These are phyloP conservation scores for Hirtodrosophila cameraria DNA, from an alignment of 2,888 invertebrate species.

Conservation along the genomic window DNA sequence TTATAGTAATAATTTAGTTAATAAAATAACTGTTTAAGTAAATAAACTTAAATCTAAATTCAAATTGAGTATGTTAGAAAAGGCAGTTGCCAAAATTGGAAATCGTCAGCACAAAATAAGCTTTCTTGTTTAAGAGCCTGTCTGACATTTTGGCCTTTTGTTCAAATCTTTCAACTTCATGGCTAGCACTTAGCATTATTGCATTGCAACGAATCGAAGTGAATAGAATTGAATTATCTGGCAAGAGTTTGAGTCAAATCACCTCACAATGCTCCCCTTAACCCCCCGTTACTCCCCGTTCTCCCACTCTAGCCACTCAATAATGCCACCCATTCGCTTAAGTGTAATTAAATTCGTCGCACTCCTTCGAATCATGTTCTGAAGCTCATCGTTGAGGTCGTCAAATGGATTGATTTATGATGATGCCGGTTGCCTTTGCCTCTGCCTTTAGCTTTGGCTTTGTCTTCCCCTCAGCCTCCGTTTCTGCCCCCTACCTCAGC, in stretches of 20 bases:
- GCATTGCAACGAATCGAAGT: slow-evolving; percentile 59
- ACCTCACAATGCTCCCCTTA: no score
- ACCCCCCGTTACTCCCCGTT: no score
- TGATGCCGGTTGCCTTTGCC: slow-evolving; percentile 54
- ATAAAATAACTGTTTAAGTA: no score
- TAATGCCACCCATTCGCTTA: slow-evolving; percentile 52
- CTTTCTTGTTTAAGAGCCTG: slow-evolving; percentile 8
- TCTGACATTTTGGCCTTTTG: slow-evolving; percentile 44
- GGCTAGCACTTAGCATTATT: slow-evolving; percentile 70
- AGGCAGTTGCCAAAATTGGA: slow-evolving; percentile 15
- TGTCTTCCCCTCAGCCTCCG: neutral
- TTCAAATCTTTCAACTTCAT: slow-evolving; percentile 49
- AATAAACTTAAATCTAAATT: no score
- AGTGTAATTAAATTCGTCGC: slow-evolving; percentile 73
- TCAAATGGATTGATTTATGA: slow-evolving; percentile 78
- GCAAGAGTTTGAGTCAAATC: neutral
- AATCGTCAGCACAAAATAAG: slow-evolving; percentile 19
- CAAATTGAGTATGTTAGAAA: no score
- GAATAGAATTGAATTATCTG: slow-evolving; percentile 60
- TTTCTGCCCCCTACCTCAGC: neutral
- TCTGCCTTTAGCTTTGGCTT: slow-evolving; percentile 19
- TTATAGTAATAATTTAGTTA: no score
- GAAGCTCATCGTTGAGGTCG: slow-evolving; percentile 48
- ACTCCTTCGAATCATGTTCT: slow-evolving; percentile 15
- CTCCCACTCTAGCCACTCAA: no score